These are phyloP conservation scores for Eudyptes chrysolophus DNA, from an alignment of 2,113 vertebrate genomes.

Conservation along the genomic window DNA sequence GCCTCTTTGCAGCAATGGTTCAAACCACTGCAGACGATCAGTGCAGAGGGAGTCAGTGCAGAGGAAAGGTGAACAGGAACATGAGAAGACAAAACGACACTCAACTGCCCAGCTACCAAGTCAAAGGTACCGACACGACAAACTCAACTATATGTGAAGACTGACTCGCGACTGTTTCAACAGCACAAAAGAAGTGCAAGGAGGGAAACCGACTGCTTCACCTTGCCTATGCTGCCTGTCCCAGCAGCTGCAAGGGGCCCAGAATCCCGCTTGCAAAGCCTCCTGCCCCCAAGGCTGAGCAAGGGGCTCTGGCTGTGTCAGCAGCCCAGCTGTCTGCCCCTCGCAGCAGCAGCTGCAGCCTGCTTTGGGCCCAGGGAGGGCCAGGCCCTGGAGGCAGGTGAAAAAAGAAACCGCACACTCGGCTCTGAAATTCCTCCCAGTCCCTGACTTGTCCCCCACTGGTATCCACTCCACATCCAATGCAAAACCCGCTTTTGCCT, in stretches of 20 bases:
- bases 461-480: neutral
- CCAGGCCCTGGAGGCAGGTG: neutral
- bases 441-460: neutral
- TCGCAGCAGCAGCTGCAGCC: neutral
- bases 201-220: neutral
- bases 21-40: neutral
- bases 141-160: neutral
- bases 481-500: neutral
- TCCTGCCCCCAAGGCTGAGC: neutral
- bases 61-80: neutral
- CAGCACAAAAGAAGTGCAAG: neutral
- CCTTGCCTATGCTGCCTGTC: neutral
- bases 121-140: neutral
- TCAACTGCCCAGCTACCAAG: neutral
- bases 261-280: neutral
- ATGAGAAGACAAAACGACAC: neutral
- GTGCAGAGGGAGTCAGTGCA: neutral
- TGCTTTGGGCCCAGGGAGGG: neutral
- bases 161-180: neutral
- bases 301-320: too few species aligned
- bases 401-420: neutral
- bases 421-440: neutral
- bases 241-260: neutral
- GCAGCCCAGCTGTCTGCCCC: neutral
- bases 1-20: neutral